Percentiles rank a stretch among this genome's conserved stretches.
phyloP scores from a whole-genome alignment of 2,888 invertebrate species.

The Alviniconcha strummeri region DNA sequence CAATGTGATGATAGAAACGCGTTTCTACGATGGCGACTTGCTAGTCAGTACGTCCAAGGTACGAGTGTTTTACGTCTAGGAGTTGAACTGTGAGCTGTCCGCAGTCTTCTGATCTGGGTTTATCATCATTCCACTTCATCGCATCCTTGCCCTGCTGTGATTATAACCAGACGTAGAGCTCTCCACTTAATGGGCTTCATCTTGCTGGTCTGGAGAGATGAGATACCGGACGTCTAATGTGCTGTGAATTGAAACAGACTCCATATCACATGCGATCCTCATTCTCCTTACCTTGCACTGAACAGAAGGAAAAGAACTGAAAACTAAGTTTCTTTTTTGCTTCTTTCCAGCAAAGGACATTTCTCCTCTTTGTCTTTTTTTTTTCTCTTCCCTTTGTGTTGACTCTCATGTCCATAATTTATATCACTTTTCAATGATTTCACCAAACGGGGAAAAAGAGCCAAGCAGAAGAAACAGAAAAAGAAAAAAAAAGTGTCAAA shows the following conservation, averaged over 20 bases:
- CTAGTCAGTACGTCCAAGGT: slow-evolving; percentile 96
- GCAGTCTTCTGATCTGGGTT: neutral
- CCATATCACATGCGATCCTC: neutral
- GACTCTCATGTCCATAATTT: no score
- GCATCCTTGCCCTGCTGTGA: neutral
- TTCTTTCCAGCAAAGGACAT: no score
- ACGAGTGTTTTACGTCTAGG: slow-evolving; percentile 91
- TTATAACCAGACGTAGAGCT: neutral
- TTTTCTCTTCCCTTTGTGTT: no score
- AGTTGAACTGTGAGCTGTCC: neutral
- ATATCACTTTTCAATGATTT: no score
- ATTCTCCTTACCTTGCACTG: no score
- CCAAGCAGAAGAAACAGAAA: no score
- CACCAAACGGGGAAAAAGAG: no score
- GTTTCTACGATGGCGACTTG: slow-evolving; percentile 91
- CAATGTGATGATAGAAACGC: slow-evolving; percentile 84
- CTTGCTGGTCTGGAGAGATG: neutral
- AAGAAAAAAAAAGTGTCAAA: no score
- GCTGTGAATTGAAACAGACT: neutral
- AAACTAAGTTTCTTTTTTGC: no score
- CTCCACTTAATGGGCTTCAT: neutral
- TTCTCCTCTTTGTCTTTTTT: no score
- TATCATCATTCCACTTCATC: neutral
- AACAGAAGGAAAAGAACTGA: no score
- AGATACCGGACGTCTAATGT: neutral